Evolutionary conservation across 1,140 invertebrate genomes (phyloP), one percentile per base, ranked within the genome.

Genomic region (Halictus rubicundus): DNA sequence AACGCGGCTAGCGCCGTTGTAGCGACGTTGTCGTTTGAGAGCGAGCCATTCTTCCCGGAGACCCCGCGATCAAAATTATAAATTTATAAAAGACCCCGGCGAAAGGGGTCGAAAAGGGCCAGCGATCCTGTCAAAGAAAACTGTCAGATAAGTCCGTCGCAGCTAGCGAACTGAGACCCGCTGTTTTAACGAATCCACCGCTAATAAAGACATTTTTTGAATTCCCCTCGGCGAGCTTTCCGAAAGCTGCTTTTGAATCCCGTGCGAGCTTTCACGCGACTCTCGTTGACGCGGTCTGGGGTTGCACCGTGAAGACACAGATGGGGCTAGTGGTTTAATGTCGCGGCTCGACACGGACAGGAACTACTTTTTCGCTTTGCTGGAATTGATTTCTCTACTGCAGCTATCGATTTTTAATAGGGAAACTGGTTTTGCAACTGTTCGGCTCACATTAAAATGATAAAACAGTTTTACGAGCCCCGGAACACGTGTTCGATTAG

Each of bases 311-410:
- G 49, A n/a, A 25, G 72, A 16, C 82, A 89, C 78, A 90, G 89
- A 90, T 90, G 89, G 89, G 71, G 88, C 77, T 87, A 88, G 84
- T 57, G 46, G 87, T 80, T 80, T 82, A 64, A n/a, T 68, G 19
- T 16, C 23, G n/a, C 60, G 37, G n/a, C 37, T 74, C 14, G 16
- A 49, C 66, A 42, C 57, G 16, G 23, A 57, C 7, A 3, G 49
- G 21, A 27, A 42, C 16, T 59, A 19, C 19, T 32, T 21, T 63
- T 46, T 61, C 27, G 32, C 46, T 23, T 10, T 42, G 12, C n/a
- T 9, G 25, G 3, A 27, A 32, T 21, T 32, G 21, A 27, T 27
- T 19, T 16, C 16, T 16, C 6, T 57, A 1, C 2, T 9, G 7
- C 54, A 7, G 54, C n/a, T 21, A 57, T 21, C 4, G 4, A 54